Percentiles rank a stretch among this genome's conserved stretches.
Conservation (phyloP, 2,888 invertebrate genomes). For the Watsonalla binaria region DNA sequence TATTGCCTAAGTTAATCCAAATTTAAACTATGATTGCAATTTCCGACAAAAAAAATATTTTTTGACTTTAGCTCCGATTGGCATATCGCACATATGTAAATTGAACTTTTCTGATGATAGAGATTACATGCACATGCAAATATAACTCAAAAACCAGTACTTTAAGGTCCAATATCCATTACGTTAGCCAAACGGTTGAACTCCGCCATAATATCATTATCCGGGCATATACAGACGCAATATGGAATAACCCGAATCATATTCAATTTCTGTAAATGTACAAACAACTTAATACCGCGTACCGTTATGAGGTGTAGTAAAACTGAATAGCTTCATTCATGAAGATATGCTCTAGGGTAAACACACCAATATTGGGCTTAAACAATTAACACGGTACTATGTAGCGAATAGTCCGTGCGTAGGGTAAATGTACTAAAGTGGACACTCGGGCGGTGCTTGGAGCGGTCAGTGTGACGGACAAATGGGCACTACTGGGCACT, state of each 20-base stretch:
- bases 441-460: conserved; percentile 41
- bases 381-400: neutral
- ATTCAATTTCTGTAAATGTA: neutral
- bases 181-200: too few relatives aligned
- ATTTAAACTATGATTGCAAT: too few relatives aligned
- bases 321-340: neutral
- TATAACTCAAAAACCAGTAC: too few relatives aligned
- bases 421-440: conserved; percentile 19
- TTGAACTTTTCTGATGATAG: too few relatives aligned
- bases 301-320: neutral
- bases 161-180: too few relatives aligned
- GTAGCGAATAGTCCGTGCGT: neutral
- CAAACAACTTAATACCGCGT: neutral
- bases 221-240: neutral
- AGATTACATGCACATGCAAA: too few relatives aligned
- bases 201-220: neutral
- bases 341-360: neutral
- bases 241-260: neutral
- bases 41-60: too few relatives aligned
- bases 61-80: too few relatives aligned
- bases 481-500: conserved; percentile 68
- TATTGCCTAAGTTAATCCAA: too few relatives aligned
- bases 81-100: too few relatives aligned
- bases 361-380: neutral
- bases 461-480: conserved; percentile 63